Evolutionary conservation across 2,113 vertebrate genomes (phyloP), one percentile per base, ranked within the genome.

Genomic region (Holacanthus passer): DNA sequence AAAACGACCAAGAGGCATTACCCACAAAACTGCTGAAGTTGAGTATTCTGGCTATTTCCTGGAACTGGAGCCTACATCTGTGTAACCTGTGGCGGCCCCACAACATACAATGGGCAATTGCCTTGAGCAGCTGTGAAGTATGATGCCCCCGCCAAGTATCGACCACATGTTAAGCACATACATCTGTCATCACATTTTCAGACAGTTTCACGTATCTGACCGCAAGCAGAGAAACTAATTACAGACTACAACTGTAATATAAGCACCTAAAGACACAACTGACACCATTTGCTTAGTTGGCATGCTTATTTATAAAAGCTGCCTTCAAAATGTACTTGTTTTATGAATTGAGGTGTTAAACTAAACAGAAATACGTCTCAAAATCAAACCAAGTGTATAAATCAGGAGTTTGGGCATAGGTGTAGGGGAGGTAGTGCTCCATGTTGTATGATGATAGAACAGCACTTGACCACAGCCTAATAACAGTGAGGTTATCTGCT

Each of bases 1-100:
- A 81, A 78, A 72, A 27, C 7, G 31, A 48, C 32, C 39, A 67
- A 43, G 56, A 79, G 12, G 29, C 47, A 70, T 69, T 35, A 50
- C 24, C 39, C 3, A 59, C 24, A 73, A 77, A 85, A 59, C 32
- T 71, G 81, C 59, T 85, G 75, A 79, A 35, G 60, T 79, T 11
- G 29, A 72, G 27, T 12, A 37, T 50, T 52, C 5, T 12, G 35
- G 5, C 70, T 41, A 62, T 63, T 71, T 77, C 17, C 41, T 62
- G 20, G 8, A 68, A 59, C 4, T 56, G n/a, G 7, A 71, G 27
- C 1, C 13, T 17, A 48, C 19, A 12, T 6, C 24, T 55, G 24
- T 55, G 69, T 20, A 68, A 39, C 32, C n/a, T 31, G 29, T 65
- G 22, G 35, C 0, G 0, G 4, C 22, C 16, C 12, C 6, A n/a